phyloP scores from a whole-genome alignment of 2,888 invertebrate species.

The Microctonus aethiopoides region DNA sequence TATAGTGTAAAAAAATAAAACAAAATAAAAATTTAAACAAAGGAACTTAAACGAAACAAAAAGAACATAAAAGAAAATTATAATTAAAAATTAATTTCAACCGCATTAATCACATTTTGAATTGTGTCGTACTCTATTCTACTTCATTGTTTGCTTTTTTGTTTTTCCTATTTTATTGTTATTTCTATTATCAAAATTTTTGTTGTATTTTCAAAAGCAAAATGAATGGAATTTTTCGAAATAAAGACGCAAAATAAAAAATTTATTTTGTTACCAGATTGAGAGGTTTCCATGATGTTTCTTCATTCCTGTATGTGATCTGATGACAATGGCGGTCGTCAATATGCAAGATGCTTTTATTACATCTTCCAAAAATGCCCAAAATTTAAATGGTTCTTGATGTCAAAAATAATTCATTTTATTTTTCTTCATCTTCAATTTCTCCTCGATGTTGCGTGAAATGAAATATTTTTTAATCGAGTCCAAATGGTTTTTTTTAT shows the following conservation, averaged over 20 bases:
- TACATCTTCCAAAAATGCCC: constrained; percentile 27
- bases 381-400: constrained; percentile 23
- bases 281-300: background rate
- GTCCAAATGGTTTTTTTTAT: background rate
- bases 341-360: constrained; percentile 24
- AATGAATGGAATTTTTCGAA: background rate
- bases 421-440: background rate
- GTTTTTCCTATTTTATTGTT: background rate
- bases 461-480: background rate
- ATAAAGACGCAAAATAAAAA: background rate
- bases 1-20: constrained; percentile 41
- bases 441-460: background rate
- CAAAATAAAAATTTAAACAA: constrained; percentile 29
- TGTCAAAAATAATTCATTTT: background rate
- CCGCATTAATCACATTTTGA: background rate
- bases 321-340: constrained; percentile 31
- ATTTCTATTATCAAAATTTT: background rate
- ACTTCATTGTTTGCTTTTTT: too few species aligned
- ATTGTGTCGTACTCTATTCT: too few species aligned
- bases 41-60: constrained; percentile 32
- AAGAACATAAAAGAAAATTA: constrained; percentile 25
- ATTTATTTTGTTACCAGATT: background rate
- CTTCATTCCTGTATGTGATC: constrained; percentile 17
- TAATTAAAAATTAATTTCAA: background rate
- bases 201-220: background rate